phyloP scores from a whole-genome alignment of 1,140 invertebrate species.

The Drosophila murphyi region DNA sequence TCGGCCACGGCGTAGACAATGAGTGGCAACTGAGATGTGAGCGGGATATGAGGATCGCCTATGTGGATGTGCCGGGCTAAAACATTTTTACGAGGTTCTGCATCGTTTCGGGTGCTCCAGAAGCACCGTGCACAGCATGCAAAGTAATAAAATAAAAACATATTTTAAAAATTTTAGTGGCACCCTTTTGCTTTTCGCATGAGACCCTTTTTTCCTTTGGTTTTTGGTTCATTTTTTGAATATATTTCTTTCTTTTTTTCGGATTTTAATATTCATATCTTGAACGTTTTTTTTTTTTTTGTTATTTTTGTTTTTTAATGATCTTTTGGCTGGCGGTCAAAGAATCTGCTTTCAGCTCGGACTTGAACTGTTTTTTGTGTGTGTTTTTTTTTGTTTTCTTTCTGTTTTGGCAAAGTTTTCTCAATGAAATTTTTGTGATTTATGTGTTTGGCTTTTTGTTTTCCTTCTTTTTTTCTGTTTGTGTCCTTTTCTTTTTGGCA shows the following conservation, averaged over 20 bases:
- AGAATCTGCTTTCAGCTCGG: conserved; percentile 30
- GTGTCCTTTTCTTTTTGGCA: conserved; percentile 56
- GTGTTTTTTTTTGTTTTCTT: conserved; percentile 42
- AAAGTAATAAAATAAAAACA: conserved; percentile 82
- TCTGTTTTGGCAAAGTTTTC: conserved; percentile 68
- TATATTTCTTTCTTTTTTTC: conserved; percentile 27
- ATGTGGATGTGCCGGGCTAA: conserved; percentile 4
- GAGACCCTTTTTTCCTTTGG: conserved; percentile 17
- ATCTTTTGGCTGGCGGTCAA: conserved; percentile 43
- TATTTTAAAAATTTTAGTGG: conserved; percentile 84
- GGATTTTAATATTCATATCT: conserved; percentile 57
- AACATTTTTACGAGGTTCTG: conserved; percentile 70
- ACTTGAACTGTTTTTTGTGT: conserved; percentile 24
- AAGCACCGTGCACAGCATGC: conserved; percentile 80
- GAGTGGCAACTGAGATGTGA: background rate
- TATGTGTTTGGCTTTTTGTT: conserved; percentile 66
- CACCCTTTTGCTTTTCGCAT: conserved; percentile 47
- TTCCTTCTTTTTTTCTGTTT: conserved; percentile 22
- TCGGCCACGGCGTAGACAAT: background rate
- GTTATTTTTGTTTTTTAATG: conserved; percentile 30
- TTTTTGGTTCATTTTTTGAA: conserved; percentile 11
- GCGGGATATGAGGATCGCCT: conserved; percentile 1
- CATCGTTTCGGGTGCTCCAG: conserved; percentile 73
- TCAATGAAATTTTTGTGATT: conserved; percentile 82
- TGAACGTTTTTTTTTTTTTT: conserved; percentile 8